Conservation (phyloP, 1,140 invertebrate species). For the Phortica variegata region DNA sequence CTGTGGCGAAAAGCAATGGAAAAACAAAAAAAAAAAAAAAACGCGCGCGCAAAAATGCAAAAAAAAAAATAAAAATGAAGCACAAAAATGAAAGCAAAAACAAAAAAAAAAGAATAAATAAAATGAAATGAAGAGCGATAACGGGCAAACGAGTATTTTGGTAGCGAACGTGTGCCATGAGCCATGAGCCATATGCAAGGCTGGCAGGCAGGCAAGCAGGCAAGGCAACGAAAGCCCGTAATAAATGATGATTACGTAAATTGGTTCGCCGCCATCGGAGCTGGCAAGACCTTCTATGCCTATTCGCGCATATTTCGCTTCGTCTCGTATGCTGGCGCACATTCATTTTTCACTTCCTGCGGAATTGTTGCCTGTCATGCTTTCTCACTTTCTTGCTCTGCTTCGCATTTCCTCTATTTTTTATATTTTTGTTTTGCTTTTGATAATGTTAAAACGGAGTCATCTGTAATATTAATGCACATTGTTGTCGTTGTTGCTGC, state of each 20-base stretch:
- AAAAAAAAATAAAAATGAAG: constrained; percentile 3
- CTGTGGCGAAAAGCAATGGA: no score
- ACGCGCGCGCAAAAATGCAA: background rate
- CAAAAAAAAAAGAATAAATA: constrained; percentile 1
- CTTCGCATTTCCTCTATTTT: background rate
- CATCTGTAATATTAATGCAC: constrained; percentile 32
- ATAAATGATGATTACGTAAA: constrained; percentile 47
- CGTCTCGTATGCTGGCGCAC: background rate
- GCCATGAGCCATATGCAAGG: no score
- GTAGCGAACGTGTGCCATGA: no score
- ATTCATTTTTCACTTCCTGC: no score
- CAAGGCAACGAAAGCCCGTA: constrained; percentile 24
- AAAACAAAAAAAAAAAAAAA: background rate
- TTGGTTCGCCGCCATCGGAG: constrained; percentile 17
- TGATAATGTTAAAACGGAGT: constrained; percentile 39
- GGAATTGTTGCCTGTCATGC: no score
- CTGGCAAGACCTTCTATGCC: background rate
- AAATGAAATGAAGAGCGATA: background rate
- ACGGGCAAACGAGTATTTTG: no score
- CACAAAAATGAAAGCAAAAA: constrained; percentile 1
- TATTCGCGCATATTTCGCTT: no score
- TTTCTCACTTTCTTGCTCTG: background rate
- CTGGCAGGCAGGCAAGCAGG: background rate
- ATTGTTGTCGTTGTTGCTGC: constrained; percentile 14
- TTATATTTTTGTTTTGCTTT: constrained; percentile 14